Conservation (phyloP, 2,113 vertebrate genomes). For the Leptobrachium ailaonicum region DNA sequence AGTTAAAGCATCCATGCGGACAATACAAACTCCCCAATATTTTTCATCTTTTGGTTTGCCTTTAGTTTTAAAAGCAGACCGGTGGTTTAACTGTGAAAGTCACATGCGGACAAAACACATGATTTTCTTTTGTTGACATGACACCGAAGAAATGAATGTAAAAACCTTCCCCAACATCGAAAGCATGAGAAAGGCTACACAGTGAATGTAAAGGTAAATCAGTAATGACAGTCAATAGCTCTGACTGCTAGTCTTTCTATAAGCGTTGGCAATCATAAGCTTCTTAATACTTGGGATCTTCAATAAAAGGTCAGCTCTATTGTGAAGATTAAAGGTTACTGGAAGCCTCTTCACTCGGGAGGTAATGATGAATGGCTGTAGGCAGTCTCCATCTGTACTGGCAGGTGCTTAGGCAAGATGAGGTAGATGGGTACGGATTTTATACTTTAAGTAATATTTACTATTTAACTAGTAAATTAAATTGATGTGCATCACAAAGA, state of each 20-base stretch:
- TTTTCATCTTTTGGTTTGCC: too few relatives aligned
- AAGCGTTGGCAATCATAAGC: constrained; percentile 42
- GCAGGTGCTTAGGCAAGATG: not conserved
- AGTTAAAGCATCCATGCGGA: too few relatives aligned
- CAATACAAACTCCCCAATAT: too few relatives aligned
- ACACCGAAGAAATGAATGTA: not conserved
- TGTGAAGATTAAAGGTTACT: constrained; percentile 44
- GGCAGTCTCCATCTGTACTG: not conserved
- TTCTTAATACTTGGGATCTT: constrained; percentile 42
- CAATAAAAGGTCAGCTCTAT: constrained; percentile 44
- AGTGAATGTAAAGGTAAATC: constrained; percentile 38
- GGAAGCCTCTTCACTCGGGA: constrained; percentile 15
- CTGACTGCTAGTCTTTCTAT: constrained; percentile 36
- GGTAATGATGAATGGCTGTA: constrained; percentile 20
- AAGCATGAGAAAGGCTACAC: constrained; percentile 1
- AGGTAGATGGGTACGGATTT: not conserved
- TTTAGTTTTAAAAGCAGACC: not conserved
- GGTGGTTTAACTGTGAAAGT: not conserved
- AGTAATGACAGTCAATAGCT: constrained; percentile 38
- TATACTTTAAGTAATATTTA: not conserved
- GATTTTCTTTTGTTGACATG: not conserved
- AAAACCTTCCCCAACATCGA: constrained; percentile 17
- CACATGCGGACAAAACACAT: not conserved
- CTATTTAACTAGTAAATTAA: too few relatives aligned
- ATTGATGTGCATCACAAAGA: too few relatives aligned